Percentiles rank a stretch among this genome's conserved stretches.
Conservation (phyloP, 2,113 vertebrate species). For the Sinocyclocheilus anshuiensis region DNA sequence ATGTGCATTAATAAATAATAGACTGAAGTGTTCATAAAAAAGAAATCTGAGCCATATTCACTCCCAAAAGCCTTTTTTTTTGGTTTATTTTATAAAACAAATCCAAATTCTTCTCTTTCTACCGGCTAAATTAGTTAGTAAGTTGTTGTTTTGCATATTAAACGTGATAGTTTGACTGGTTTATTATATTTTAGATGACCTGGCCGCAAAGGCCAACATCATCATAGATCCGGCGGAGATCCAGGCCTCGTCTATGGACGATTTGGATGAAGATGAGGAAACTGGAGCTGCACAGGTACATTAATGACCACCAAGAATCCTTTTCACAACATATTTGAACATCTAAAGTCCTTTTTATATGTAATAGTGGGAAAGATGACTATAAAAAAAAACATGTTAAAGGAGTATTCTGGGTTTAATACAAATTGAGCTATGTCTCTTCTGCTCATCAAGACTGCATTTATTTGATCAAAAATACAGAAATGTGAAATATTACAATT, state of each 20-base stretch:
- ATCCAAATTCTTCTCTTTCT: not conserved
- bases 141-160: not conserved
- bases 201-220: constrained; percentile 92
- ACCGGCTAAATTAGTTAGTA: not conserved
- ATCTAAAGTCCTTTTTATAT: not conserved
- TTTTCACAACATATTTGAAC: not conserved
- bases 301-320: not conserved
- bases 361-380: not conserved
- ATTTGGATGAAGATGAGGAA: constrained; percentile 93
- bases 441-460: too few relatives aligned
- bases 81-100: not conserved
- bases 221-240: constrained; percentile 93
- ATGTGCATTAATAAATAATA: constrained; percentile 24
- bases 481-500: too few relatives aligned
- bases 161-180: not conserved
- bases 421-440: too few relatives aligned
- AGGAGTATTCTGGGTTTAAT: not conserved
- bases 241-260: constrained; percentile 91
- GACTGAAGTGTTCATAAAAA: constrained; percentile 19
- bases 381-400: not conserved
- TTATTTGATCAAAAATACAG: too few relatives aligned
- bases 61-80: not conserved
- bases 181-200: constrained; percentile 80
- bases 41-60: not conserved
- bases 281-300: constrained; percentile 83